A percentile compares a stretch with the other conserved stretches of the same genome.
Conservation (phyloP, 1,140 invertebrate genomes). For the Hyles vespertilio region DNA sequence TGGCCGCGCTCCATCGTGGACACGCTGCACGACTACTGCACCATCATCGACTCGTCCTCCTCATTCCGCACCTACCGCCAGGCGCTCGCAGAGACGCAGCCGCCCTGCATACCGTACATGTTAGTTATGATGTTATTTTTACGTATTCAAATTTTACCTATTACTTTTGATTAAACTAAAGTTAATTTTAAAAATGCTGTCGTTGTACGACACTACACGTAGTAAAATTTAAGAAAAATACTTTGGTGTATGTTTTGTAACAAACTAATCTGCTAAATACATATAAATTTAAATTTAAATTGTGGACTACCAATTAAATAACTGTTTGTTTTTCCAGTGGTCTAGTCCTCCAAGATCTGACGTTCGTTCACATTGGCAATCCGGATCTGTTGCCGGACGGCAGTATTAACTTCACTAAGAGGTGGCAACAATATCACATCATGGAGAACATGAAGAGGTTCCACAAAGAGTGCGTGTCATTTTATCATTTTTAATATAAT, state of each 20-base stretch:
- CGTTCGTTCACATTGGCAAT: slow-evolving; percentile 99
- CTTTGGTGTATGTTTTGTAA: neutral
- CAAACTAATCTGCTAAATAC: neutral
- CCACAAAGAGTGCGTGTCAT: slow-evolving; percentile 88
- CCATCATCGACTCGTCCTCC: slow-evolving; percentile 96
- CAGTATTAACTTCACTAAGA: slow-evolving; percentile 96
- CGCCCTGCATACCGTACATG: slow-evolving; percentile 99
- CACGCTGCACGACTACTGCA: slow-evolving; percentile 94
- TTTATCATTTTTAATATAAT: slow-evolving; percentile 2
- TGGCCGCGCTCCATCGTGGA: slow-evolving; percentile 96
- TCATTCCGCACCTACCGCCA: slow-evolving; percentile 97
- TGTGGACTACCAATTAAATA: neutral
- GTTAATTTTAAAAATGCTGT: too few species aligned
- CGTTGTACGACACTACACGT: neutral
- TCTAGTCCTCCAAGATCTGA: slow-evolving; percentile 97
- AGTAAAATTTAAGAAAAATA: slow-evolving; percentile 1
- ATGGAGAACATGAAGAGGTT: slow-evolving; percentile 98
- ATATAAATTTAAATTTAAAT: too few species aligned
- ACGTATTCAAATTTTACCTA: neutral
- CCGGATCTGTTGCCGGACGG: slow-evolving; percentile 91
- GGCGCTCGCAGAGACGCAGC: slow-evolving; percentile 94
- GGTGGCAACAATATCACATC: slow-evolving; percentile 98
- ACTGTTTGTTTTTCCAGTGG: slow-evolving; percentile 82
- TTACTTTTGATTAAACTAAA: too few species aligned
- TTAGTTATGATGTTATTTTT: slow-evolving; percentile 73